Base-by-base conservation (phyloP, 2,888 invertebrate species). In the Cistogaster globosa region DNA sequence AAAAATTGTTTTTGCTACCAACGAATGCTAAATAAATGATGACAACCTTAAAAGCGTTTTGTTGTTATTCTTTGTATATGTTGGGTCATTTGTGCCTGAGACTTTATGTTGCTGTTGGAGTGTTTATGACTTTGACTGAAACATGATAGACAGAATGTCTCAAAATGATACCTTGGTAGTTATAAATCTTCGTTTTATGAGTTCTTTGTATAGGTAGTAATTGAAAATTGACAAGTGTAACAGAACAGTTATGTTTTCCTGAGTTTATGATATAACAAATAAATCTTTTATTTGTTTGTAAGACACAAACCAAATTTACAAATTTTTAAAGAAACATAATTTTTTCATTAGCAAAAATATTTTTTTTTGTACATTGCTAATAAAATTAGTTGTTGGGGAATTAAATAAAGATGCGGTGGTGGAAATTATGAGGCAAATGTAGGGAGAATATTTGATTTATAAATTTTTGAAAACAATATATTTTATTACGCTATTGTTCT, bases 31-130 rank as follows among this genome's bases (percentile, higher is more conserved):
- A 87, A 88, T 87, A 88, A 88, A 87, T 87, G 87, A 88, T 88
- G 88, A 84, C 78, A 83, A 77, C 80, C 79, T 80, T 88, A 87
- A 88, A 88, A 88, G 88, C 88, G 80, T 88, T 88, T 81, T 84
- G 85, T 79, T 88, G 88, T 88, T 87, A 84, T 84, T 79, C 68
- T 71, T 84, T 82, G 42, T 68, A 84, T 82, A 79, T 71, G 80
- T 75, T 58, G 81, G 84, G 81, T 78, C 84, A 82, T 60, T 72
- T 63, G 62, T 38, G 18, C 36, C 22, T 36, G 0, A 16, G 16
- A 32, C 12, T 51, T 55, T 58, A n/a, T 36, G 48, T n/a, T 42
- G 18, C n/a, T 51, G 18, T 67, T 18, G 26, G 55, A n/a, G 11
- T 51, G 36, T 53, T 7, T 26, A 14, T 36, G 20, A 14, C 14